These are phyloP conservation scores for Chromobotia macracanthus DNA, from an alignment of 2,797 vertebrate species.

Conservation along the genomic window DNA sequence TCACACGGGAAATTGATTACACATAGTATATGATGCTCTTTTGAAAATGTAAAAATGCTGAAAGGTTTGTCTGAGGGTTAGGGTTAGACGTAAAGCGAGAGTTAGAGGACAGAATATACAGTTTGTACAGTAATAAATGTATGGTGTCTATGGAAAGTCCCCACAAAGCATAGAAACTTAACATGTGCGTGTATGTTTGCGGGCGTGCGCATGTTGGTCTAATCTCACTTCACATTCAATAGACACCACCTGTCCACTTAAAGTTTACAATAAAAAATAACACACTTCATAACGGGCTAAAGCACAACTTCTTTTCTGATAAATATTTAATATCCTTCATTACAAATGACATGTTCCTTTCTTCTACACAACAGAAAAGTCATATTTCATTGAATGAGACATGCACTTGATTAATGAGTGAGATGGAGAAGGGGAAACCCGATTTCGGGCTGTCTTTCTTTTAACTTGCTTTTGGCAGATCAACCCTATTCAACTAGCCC, in stretches of 20 bases:
- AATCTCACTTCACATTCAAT: background rate
- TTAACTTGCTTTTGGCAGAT: conserved; percentile 65
- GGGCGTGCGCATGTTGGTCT: background rate
- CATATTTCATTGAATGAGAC: conserved; percentile 21
- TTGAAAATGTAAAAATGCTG: no score
- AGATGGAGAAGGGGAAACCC: conserved; percentile 36
- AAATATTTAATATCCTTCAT: background rate
- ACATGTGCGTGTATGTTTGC: background rate
- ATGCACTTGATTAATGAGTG: conserved; percentile 21
- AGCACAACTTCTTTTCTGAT: background rate
- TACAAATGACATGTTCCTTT: background rate
- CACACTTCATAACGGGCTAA: background rate
- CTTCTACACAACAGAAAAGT: conserved; percentile 8
- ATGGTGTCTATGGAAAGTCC: background rate
- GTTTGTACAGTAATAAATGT: no score
- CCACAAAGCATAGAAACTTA: background rate
- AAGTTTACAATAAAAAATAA: conserved; percentile 2
- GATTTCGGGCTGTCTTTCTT: conserved; percentile 6
- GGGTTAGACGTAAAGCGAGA: no score
- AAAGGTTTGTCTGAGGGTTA: no score
- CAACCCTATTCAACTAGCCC: conserved; percentile 71
- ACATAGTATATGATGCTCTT: no score
- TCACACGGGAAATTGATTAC: no score
- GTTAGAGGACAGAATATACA: no score
- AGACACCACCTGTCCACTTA: background rate